A percentile compares a stretch with the other conserved stretches of the same genome.
Evolutionary conservation across 2,888 invertebrate species (phyloP).

Genomic region (Formica aserva): DNA sequence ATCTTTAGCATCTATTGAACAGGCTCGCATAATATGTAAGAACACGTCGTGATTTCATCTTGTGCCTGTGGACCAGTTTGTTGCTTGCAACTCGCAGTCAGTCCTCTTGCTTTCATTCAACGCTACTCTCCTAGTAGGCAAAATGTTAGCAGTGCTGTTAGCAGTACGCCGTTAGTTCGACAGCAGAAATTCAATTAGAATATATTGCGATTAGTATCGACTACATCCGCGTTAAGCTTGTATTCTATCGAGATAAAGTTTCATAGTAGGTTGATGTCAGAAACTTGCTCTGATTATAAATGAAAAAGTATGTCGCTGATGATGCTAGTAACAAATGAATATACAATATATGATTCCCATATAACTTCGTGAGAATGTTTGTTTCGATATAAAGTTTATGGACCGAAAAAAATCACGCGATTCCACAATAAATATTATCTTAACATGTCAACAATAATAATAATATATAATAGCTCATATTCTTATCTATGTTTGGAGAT

Average conservation of each 20-base stretch:
- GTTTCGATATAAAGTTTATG: neutral
- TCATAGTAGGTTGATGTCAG: neutral
- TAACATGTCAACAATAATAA: neutral
- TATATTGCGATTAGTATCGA: neutral
- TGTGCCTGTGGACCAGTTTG: conserved; percentile 64
- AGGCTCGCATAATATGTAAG: conserved; percentile 73
- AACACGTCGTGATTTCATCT: conserved; percentile 68
- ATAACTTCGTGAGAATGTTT: neutral
- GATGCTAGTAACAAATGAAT: neutral
- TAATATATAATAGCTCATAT: neutral
- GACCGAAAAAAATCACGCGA: neutral
- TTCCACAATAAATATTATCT: neutral
- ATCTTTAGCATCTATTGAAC: conserved; percentile 82
- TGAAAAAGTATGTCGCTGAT: conserved; percentile 12
- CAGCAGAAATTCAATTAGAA: conserved; percentile 2
- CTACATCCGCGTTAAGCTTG: neutral
- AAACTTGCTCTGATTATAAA: conserved; percentile 6
- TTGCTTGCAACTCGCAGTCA: neutral
- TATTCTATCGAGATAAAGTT: neutral
- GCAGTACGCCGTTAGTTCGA: conserved; percentile 18
- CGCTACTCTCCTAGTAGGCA: conserved; percentile 28
- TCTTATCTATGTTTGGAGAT: neutral
- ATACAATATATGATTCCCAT: neutral
- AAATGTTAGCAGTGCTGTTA: conserved; percentile 44
- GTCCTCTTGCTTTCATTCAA: conserved; percentile 15